Base-by-base conservation (phyloP, 2,888 invertebrate species). In the Melinaea menophilus region DNA sequence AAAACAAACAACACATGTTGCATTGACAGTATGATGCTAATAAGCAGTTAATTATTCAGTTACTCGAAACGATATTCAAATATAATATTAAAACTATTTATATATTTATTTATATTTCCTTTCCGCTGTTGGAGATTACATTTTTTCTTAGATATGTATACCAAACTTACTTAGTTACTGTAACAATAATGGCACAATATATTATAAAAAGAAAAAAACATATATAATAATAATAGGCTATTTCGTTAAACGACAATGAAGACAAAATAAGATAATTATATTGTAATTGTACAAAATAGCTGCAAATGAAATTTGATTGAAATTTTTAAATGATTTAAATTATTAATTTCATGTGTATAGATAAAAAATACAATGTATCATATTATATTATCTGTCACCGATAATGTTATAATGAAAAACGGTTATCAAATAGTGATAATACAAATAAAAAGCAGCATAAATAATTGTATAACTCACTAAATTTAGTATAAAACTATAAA, bases 401-500 rank as follows among this genome's bases (percentile, higher is more conserved):
- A 51, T 9, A 31, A 51, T 51, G n/a, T 9, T 48, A 13, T 13
- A 5, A 2, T 51, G 31, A 41, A 41, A 41, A 41, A 9, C 22
- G 9, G 7, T 41, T 51, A 31, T 51, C 31, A 7, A 41, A 41
- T 31, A 51, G 4, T 51, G 51, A 31, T 51, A 51, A 51, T 51
- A 51, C 31, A 51, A 31, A 51, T 51, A 31, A 51, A 31, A 31
- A 51, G 51, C 51, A 31, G 51, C 51, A 51, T 51, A 31, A 51
- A 51, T 51, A 31, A 51, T 51, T 51, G 31, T 51, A 51, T 51
- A 51, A 51, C 51, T 41, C 9, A 41, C 41, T 51, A 31, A 51
- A 51, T 51, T 51, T 51, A 51, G 51, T 51, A 51, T 51, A 51
- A 58, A 54, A 54, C 34, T 45, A 62, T 58, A n/a, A 58, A 46